Evolutionary conservation across 2,113 vertebrate species (phyloP).

Genomic region (Bubalus kerabau): DNA sequence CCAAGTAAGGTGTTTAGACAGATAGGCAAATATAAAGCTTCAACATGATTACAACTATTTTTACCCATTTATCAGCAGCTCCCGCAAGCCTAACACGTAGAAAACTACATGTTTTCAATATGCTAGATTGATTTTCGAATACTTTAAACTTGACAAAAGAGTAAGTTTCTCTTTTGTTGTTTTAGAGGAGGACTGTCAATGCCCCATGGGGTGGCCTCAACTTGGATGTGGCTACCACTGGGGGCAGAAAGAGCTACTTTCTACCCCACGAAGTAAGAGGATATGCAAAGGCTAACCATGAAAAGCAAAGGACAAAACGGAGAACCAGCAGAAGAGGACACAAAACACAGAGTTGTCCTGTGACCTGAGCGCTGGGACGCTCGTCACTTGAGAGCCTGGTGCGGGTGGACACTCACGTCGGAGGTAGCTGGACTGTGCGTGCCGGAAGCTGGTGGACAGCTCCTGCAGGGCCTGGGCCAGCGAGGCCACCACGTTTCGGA

Average conservation of each 20-base stretch:
- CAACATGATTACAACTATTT: background rate
- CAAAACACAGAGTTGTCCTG: fast-evolving
- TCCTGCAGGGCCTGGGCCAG: constrained; percentile 96
- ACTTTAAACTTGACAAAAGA: background rate
- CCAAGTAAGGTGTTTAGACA: background rate
- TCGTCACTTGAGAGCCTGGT: background rate
- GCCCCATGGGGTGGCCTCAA: background rate
- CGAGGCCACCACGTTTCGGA: constrained; percentile 94
- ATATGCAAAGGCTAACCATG: background rate
- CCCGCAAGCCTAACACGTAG: background rate
- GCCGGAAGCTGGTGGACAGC: constrained; percentile 92
- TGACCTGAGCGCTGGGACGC: too few relatives aligned
- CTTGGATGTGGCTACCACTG: fast-evolving
- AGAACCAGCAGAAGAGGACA: background rate
- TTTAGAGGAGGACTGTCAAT: background rate
- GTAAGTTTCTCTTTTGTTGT: background rate
- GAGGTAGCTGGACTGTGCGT: constrained; percentile 95
- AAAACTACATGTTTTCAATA: background rate
- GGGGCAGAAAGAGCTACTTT: too few relatives aligned
- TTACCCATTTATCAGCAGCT: background rate
- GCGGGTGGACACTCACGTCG: constrained; percentile 86
- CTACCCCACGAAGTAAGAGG: fast-evolving
- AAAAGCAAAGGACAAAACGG: background rate
- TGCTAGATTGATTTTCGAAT: background rate
- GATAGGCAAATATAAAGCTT: background rate